Conservation (phyloP, 2,888 invertebrate genomes). For the Stomorhina lunata region DNA sequence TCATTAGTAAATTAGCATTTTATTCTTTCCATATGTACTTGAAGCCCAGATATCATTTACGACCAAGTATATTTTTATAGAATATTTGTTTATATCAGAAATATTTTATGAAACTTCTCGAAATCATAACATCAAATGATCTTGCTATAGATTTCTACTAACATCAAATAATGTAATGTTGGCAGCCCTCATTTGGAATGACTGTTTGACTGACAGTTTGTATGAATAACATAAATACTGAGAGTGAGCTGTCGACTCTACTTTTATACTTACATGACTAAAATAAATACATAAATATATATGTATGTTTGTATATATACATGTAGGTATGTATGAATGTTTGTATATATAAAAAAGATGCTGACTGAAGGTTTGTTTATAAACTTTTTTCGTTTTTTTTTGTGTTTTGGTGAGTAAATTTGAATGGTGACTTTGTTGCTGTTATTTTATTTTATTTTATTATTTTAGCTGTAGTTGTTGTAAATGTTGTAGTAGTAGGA, state of each 20-base stretch:
- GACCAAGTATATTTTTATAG: too few species aligned
- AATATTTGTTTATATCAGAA: too few species aligned
- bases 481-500: conserved; percentile 21
- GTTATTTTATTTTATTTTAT: background rate
- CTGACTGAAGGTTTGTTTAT: conserved; percentile 6
- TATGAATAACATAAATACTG: background rate
- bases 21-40: too few species aligned
- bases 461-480: background rate
- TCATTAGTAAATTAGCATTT: too few species aligned
- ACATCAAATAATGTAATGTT: background rate
- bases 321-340: too few species aligned
- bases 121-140: too few species aligned
- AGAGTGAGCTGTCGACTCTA: background rate
- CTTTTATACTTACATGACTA: conserved; percentile 47
- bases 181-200: background rate
- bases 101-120: too few species aligned
- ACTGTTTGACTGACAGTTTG: background rate
- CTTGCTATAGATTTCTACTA: too few species aligned
- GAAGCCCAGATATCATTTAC: too few species aligned
- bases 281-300: conserved; percentile 7
- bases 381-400: background rate
- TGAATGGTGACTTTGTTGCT: background rate
- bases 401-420: conserved; percentile 20
- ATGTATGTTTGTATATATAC: too few species aligned
- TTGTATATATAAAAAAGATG: too few species aligned